Evolutionary conservation across 2,797 vertebrate genomes (phyloP).

Genomic region (Nasua narica): DNA sequence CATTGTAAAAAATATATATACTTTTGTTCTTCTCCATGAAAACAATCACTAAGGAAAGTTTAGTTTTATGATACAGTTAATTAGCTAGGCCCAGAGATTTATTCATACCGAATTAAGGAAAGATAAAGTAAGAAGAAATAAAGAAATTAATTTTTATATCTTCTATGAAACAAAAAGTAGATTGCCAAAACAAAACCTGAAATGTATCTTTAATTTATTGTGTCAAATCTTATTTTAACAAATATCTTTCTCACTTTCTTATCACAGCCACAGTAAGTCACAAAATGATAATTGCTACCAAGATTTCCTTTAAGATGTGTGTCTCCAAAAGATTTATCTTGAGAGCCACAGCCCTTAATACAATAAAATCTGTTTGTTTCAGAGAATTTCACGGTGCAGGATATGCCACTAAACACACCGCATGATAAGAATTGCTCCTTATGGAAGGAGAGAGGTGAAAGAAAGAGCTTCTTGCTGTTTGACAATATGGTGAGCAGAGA

Average conservation of each 20-base stretch:
- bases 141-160: neutral
- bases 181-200: constrained; percentile 33
- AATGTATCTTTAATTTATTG: neutral
- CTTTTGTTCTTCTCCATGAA: neutral
- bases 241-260: constrained; percentile 34
- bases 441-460: neutral
- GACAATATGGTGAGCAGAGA: neutral
- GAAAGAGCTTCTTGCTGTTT: neutral
- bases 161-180: neutral
- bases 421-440: neutral
- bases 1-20: neutral
- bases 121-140: neutral
- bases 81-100: neutral
- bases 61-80: neutral
- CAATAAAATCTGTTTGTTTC: neutral
- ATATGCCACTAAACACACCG: neutral
- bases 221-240: neutral
- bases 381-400: neutral
- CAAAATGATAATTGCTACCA: neutral
- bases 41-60: neutral
- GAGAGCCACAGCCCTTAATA: neutral
- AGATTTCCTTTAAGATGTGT: neutral
- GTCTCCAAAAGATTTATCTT: constrained; percentile 1
- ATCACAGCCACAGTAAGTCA: neutral
- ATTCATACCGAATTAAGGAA: neutral